phyloP scores from a whole-genome alignment of 35 echinoderm and acorn worm genomes.

The Lytechinus pictus region DNA sequence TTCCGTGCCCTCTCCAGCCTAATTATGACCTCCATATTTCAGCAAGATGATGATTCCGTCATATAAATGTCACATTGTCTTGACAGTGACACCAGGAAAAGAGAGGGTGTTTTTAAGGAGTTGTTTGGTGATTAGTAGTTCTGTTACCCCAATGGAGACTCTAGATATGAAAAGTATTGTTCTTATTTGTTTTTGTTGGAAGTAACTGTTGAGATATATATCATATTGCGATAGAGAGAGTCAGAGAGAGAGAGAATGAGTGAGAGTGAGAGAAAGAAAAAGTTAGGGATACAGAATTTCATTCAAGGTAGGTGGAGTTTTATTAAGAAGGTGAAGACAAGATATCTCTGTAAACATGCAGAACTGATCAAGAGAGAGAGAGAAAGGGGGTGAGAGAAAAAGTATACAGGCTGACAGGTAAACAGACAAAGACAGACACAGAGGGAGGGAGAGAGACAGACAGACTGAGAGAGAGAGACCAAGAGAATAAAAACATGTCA shows the following conservation, averaged over 20 bases:
- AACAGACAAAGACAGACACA: background rate
- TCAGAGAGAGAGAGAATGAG: background rate
- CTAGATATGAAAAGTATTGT: background rate
- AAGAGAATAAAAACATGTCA: too few relatives aligned
- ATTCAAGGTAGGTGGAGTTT: background rate
- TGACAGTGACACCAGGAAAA: background rate
- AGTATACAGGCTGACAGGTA: background rate
- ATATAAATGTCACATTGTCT: background rate
- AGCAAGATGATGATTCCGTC: background rate
- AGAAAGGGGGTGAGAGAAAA: background rate
- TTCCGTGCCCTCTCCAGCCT: conserved; percentile 21
- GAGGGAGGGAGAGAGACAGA: background rate
- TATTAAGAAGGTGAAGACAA: background rate
- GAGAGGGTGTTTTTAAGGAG: background rate
- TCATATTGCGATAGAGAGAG: background rate
- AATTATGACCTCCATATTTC: conserved; percentile 49
- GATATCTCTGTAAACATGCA: background rate
- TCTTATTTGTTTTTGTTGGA: background rate
- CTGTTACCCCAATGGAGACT: background rate
- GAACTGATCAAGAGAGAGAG: background rate
- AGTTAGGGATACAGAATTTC: background rate
- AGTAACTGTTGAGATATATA: background rate
- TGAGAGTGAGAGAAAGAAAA: background rate
- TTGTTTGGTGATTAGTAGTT: background rate
- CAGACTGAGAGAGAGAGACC: background rate